phyloP scores from a whole-genome alignment of 2,797 vertebrate species.

The Holocentrus rufus region DNA sequence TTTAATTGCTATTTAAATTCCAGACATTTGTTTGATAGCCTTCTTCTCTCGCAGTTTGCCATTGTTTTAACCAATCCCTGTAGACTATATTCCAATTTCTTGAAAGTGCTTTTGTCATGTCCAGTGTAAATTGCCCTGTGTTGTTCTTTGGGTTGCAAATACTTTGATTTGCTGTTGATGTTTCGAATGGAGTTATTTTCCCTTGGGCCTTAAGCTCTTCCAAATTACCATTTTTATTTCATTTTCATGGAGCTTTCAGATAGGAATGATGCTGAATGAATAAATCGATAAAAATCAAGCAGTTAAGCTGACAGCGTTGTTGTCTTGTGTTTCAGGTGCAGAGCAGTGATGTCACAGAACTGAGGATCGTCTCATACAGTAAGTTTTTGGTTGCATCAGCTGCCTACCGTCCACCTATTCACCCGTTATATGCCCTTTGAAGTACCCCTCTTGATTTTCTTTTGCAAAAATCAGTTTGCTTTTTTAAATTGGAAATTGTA shows the following conservation, averaged over 20 bases:
- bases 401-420: constrained; percentile 28
- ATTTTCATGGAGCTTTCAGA: constrained; percentile 62
- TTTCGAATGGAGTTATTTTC: constrained; percentile 56
- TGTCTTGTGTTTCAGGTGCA: constrained; percentile 83
- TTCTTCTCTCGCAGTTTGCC: background rate
- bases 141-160: constrained; percentile 24
- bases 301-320: constrained; percentile 63
- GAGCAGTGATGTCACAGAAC: constrained; percentile 81
- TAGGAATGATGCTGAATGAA: constrained; percentile 56
- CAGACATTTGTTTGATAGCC: background rate
- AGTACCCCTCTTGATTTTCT: constrained; percentile 42
- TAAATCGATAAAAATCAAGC: constrained; percentile 62
- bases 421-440: constrained; percentile 44
- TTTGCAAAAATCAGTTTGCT: constrained; percentile 42
- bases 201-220: constrained; percentile 21
- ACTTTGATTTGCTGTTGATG: constrained; percentile 60
- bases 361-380: constrained; percentile 82
- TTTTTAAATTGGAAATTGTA: constrained; percentile 61
- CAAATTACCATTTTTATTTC: constrained; percentile 70
- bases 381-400: constrained; percentile 72
- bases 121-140: constrained; percentile 31
- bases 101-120: constrained; percentile 42
- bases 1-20: background rate
- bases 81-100: constrained; percentile 45
- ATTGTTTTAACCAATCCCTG: background rate